Evolutionary conservation across 2,113 vertebrate genomes (phyloP).

Genomic region (Sphaerodactylus townsendi): DNA sequence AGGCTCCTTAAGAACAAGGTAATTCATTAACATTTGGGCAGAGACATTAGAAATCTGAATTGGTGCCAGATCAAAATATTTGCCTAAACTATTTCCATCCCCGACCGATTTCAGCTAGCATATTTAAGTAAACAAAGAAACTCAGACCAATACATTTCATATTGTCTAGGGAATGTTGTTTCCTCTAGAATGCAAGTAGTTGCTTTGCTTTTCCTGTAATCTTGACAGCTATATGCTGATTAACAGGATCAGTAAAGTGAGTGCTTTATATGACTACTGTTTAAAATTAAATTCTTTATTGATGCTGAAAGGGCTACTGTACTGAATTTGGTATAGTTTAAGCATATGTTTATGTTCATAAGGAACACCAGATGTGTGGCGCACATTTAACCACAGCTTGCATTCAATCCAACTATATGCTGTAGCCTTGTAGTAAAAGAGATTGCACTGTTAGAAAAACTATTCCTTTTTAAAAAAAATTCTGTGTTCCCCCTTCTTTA

Average conservation of each 20-base stretch:
- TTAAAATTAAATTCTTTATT: slow-evolving; percentile 15
- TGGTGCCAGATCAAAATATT: neutral
- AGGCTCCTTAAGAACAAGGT: neutral
- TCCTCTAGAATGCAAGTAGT: neutral
- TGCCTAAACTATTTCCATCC: rapidly evolving
- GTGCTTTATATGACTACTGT: neutral
- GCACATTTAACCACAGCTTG: neutral
- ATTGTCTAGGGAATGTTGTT: neutral
- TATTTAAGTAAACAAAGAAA: neutral
- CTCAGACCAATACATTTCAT: neutral
- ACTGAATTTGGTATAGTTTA: neutral
- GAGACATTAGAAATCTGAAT: neutral
- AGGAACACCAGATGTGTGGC: slow-evolving; percentile 3
- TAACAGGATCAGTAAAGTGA: neutral
- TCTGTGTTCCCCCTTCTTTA: neutral
- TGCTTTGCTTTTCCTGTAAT: slow-evolving; percentile 24
- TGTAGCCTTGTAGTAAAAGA: neutral
- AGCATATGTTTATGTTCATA: neutral
- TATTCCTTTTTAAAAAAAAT: neutral
- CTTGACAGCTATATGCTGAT: slow-evolving; percentile 8
- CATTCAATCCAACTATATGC: neutral
- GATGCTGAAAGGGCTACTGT: slow-evolving; percentile 10
- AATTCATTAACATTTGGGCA: neutral
- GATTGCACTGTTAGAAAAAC: neutral
- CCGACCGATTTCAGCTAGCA: neutral